Evolutionary conservation across 2,113 vertebrate species (phyloP).

Genomic region (Lophius piscatorius): DNA sequence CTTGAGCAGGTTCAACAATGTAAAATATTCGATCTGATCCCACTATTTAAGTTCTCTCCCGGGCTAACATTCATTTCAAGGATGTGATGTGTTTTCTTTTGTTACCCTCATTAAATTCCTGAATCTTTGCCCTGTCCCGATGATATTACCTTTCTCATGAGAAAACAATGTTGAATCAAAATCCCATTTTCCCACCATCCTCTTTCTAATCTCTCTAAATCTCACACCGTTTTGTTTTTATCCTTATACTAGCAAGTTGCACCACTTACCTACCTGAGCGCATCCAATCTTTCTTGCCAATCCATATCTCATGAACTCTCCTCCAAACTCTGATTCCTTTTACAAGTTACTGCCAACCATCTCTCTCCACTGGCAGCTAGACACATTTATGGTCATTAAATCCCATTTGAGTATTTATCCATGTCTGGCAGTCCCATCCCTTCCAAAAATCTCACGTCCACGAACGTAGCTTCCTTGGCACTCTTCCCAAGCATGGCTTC

Average conservation of each 20-base stretch:
- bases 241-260: constrained; percentile 33
- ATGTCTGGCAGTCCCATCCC: constrained; percentile 2
- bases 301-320: constrained; percentile 45
- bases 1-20: constrained; percentile 6
- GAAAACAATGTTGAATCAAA: constrained; percentile 38
- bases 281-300: constrained; percentile 40
- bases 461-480: constrained; percentile 1
- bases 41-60: too few species aligned
- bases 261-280: constrained; percentile 53
- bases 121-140: constrained; percentile 8
- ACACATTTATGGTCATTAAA: constrained; percentile 61
- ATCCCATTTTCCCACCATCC: constrained; percentile 28
- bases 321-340: constrained; percentile 43
- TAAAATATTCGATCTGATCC: too few species aligned
- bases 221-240: constrained; percentile 38
- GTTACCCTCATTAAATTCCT: constrained; percentile 18
- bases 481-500: background rate
- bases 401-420: constrained; percentile 58
- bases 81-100: constrained; percentile 10
- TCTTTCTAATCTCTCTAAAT: constrained; percentile 47
- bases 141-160: constrained; percentile 26
- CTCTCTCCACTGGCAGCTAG: constrained; percentile 49
- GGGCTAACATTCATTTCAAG: too few species aligned
- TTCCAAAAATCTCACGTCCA: constrained; percentile 8
- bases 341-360: constrained; percentile 49